Evolutionary conservation across 23 tunicate genomes (phyloP).

Genomic region (Diplosoma virens): DNA sequence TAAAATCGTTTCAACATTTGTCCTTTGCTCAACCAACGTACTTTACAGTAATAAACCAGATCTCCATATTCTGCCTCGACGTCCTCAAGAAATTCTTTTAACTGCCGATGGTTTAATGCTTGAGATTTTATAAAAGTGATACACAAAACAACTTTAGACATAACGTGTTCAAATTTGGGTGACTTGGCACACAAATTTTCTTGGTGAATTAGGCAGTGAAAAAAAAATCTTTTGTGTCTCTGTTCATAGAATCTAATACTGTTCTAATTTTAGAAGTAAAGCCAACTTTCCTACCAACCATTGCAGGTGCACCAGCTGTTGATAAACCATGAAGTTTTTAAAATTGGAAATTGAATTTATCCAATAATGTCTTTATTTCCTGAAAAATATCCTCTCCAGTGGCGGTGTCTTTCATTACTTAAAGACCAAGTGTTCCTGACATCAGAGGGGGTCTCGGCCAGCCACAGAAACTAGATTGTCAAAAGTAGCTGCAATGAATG

Average conservation of each 20-base stretch:
- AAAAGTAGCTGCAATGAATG: too few relatives aligned
- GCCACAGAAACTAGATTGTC: too few relatives aligned
- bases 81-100: background rate
- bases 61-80: slow-evolving; percentile 10
- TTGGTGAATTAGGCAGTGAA: slow-evolving; percentile 16
- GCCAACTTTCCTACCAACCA: background rate
- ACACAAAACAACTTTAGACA: too few relatives aligned
- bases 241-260: too few relatives aligned
- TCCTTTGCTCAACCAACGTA: background rate
- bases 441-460: too few relatives aligned
- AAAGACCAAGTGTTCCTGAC: too few relatives aligned
- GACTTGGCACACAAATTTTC: background rate
- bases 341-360: background rate
- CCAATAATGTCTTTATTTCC: too few relatives aligned
- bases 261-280: background rate
- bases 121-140: background rate
- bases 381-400: too few relatives aligned
- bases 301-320: slow-evolving; percentile 13
- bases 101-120: slow-evolving; percentile 6
- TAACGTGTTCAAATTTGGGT: slow-evolving; percentile 1
- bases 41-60: background rate
- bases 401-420: too few relatives aligned
- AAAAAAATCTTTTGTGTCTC: background rate
- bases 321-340: background rate
- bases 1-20: background rate